These are phyloP conservation scores for Erythrolamprus reginae DNA, from an alignment of 2,113 vertebrate genomes.

Conservation along the genomic window DNA sequence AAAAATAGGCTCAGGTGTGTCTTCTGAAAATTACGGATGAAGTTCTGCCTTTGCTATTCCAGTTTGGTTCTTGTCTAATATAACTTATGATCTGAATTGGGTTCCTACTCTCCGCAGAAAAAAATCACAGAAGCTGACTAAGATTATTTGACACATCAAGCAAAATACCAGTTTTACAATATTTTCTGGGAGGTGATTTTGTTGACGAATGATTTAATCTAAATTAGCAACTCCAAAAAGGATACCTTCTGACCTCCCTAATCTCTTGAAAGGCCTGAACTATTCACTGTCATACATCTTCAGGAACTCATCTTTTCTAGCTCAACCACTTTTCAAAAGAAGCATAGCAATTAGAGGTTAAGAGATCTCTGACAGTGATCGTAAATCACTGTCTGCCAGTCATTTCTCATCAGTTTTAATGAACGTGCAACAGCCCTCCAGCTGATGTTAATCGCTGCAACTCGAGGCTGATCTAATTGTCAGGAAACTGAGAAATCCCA, in stretches of 20 bases:
- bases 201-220: background rate
- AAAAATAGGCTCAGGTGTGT: background rate
- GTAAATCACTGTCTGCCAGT: background rate
- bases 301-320: background rate
- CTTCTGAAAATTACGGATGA: background rate
- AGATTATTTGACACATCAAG: background rate
- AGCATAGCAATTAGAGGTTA: conserved; percentile 1
- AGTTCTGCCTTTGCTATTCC: background rate
- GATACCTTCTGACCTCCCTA: background rate
- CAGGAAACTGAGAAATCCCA: conserved; percentile 9
- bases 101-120: fast-evolving
- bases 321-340: conserved; percentile 23
- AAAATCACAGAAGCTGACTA: background rate
- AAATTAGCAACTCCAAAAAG: background rate
- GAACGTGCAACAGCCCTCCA: background rate
- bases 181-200: background rate
- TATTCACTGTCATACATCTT: background rate
- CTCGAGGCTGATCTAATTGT: conserved; percentile 6
- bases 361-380: background rate
- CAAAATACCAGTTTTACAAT: background rate
- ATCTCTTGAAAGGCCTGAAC: fast-evolving
- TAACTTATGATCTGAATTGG: background rate
- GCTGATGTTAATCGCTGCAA: conserved; percentile 9
- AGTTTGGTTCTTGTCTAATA: background rate
- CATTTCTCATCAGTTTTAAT: background rate